Conservation (phyloP, 2,888 invertebrate genomes). For the Phoronis australis region DNA sequence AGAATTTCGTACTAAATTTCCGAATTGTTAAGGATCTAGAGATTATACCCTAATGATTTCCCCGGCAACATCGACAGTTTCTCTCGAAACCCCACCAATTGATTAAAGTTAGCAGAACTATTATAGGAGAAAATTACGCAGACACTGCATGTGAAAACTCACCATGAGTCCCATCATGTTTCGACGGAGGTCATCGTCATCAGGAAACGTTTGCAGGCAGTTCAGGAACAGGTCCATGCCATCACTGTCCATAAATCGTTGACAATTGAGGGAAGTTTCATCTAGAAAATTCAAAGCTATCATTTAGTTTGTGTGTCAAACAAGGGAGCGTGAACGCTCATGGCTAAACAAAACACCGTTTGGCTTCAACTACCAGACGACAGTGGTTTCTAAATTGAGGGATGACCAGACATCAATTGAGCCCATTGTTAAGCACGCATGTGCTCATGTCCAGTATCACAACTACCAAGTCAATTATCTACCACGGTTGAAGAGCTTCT, state of each 20-base stretch:
- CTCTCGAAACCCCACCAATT: neutral
- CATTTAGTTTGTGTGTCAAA: constrained; percentile 3
- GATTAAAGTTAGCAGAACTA: neutral
- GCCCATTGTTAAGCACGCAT: no score
- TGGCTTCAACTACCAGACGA: no score
- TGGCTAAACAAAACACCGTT: no score
- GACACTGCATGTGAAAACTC: constrained; percentile 19
- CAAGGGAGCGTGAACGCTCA: neutral
- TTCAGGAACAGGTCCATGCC: constrained; percentile 87
- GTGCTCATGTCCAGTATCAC: no score
- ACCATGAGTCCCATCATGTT: constrained; percentile 90
- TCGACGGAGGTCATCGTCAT: constrained; percentile 81
- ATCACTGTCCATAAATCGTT: constrained; percentile 76
- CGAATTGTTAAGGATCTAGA: no score
- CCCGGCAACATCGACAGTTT: no score
- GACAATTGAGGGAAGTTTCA: constrained; percentile 91
- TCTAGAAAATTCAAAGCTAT: constrained; percentile 58
- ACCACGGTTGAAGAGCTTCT: no score
- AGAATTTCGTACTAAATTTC: no score
- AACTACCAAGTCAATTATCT: no score
- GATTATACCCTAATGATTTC: no score
- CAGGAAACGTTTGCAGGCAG: constrained; percentile 83
- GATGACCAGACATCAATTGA: no score
- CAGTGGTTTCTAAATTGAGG: no score
- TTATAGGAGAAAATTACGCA: neutral